Evolutionary conservation across 1,140 invertebrate genomes (phyloP).

Genomic region (Ditylenchus dipsaci): DNA sequence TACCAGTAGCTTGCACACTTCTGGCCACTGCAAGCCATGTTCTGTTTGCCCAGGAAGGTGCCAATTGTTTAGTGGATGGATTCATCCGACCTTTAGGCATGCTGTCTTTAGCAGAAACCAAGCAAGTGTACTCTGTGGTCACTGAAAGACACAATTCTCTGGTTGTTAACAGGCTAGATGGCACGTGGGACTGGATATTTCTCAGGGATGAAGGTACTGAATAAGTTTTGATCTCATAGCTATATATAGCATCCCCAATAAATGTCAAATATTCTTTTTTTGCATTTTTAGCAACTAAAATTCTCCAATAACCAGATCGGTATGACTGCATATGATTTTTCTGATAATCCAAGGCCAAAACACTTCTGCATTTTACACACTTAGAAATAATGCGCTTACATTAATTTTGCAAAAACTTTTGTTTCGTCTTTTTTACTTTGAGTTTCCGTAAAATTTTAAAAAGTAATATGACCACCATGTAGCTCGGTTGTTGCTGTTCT

Average conservation of each 20-base stretch:
- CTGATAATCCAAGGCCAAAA: too few relatives aligned
- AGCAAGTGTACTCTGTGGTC: conserved; percentile 1
- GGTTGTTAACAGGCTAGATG: conserved; percentile 12
- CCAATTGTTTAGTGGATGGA: conserved; percentile 37
- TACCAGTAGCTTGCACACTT: conserved; percentile 28
- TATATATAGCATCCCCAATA: background rate
- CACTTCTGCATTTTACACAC: too few relatives aligned
- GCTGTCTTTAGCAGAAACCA: conserved; percentile 23
- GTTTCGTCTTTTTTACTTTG: too few relatives aligned
- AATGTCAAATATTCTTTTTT: too few relatives aligned
- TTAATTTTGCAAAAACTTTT: too few relatives aligned
- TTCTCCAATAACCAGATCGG: too few relatives aligned
- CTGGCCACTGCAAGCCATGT: conserved; percentile 27
- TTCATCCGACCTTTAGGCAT: conserved; percentile 30
- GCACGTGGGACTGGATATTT: conserved; percentile 5
- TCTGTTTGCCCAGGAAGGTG: conserved; percentile 37
- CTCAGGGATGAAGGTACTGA: background rate
- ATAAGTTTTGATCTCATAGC: background rate
- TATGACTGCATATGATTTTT: too few relatives aligned
- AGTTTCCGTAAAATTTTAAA: too few relatives aligned
- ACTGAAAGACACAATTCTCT: conserved; percentile 9
- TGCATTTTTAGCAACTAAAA: conserved; percentile 6
- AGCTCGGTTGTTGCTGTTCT: too few relatives aligned
- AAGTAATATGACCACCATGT: too few relatives aligned
- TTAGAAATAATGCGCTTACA: too few relatives aligned